Base-by-base conservation (phyloP, 2,888 invertebrate species). In the Leptodirus hochenwartii region DNA sequence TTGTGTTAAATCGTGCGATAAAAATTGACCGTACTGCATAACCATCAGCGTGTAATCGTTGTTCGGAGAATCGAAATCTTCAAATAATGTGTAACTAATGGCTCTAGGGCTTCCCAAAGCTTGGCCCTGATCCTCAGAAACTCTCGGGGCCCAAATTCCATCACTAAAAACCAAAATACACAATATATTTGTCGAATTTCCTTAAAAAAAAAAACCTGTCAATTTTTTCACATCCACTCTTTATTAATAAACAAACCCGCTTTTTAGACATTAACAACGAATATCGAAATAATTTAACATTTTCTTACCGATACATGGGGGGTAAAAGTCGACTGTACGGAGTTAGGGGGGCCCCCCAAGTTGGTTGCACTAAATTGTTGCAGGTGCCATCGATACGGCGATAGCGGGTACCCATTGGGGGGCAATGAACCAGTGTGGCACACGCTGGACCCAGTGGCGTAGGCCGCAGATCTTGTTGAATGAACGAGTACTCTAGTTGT, bases 1-100 rank as follows among this genome's bases (percentile, higher is more conserved):
- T 31, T 78, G 69, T 1, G 74, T 66, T 12, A 78, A 50, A 38
- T 85, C 85, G 36, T 84, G 79, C 0, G 75, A 66, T 6, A 84
- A 49, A 42, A 82, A 78, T 47, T 84, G 80, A 0, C 79, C 75
- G 53, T 79, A 82, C 50, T 80, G 77, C 74, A 77, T 77, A 31
- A 78, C 56, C 44, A 80, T 58, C 25, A 79, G 51, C 29, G 76
- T 78, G 42, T 64, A 64, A 1, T 63, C 61, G 1, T 49, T 40
- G 48, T 78, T 76, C 9, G 67, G 69, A 25, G 61, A 58, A 45
- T 66, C 63, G 2, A 56, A 56, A 37, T 72, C 69, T 1, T 58
- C 47, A 22, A 84, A 60, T 1, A 84, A 45, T 1, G 53, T 49
- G 4, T 62, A 57, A 31, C 81, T 82, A 22, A 82, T 66, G 5